Base-by-base conservation (phyloP, 2,797 vertebrate genomes). In the Coracias cyanogaster region DNA sequence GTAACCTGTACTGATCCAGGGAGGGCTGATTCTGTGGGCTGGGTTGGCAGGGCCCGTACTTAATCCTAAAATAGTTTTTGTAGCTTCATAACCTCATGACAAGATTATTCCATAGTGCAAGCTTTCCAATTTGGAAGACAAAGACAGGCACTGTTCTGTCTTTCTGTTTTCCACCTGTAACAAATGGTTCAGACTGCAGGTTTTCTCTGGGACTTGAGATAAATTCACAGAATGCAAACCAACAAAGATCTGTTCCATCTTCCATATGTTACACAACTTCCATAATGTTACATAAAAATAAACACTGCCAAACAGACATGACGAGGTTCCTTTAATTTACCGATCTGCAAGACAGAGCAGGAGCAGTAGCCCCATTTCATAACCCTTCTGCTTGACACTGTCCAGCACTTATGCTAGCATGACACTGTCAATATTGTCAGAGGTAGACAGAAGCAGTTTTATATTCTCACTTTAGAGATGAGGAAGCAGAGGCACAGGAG, bases 41-140 rank as follows among this genome's bases (percentile, higher is more conserved):
- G 57, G 49, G 33, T 73, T 92, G 64, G 64, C 86, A 67, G n/a
- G 71, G 78, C 78, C 67, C 14, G 7, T 65, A 55, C 49, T 89
- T 71, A 60, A 71, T 94, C 90, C 81, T 88, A 90, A 92, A 95
- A 95, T 94, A 91, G 65, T 61, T 89, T 86, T 93, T 96, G 80
- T 87, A 91, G 79, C 70, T 76, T 86, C 43, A 69, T 67, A 76
- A 66, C 70, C 76, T 91, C 69, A 72, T 91, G 72, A 94, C 94
- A 72, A 79, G 80, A 37, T 97, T 94, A 37, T 94, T 95, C 87
- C 70, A 22, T 45, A 62, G 69, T 66, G 81, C 72, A 70, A 46
- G 35, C 79, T 90, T 90, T 90, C 91, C 79, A 77, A 41, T 57
- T 16, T 54, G 69, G 71, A 92, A 91, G 84, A 37, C 12, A 31